These are phyloP conservation scores for Eupithecia centaureata DNA, from an alignment of 2,888 invertebrate species.

Conservation along the genomic window DNA sequence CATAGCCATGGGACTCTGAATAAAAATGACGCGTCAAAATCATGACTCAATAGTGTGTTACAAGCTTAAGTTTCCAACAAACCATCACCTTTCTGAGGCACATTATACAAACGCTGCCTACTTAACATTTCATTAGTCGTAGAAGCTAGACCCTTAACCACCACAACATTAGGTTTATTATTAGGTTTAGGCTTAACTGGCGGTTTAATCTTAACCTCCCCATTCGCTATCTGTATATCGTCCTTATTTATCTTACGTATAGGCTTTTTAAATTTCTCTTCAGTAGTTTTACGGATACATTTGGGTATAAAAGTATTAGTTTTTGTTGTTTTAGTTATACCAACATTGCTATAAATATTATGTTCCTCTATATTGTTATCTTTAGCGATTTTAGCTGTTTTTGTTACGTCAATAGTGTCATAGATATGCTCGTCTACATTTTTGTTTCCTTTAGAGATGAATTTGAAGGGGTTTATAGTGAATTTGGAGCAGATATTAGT, in stretches of 20 bases:
- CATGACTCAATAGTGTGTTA: no score
- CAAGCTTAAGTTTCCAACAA: not conserved
- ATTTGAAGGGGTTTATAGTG: not conserved
- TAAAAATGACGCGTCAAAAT: no score
- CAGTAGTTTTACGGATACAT: not conserved
- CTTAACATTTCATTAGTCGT: conserved; percentile 75
- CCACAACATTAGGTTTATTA: conserved; percentile 72
- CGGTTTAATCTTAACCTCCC: conserved; percentile 37
- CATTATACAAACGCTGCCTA: conserved; percentile 48
- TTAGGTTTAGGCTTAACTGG: conserved; percentile 35
- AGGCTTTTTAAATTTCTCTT: conserved; percentile 39
- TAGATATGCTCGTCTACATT: conserved; percentile 28
- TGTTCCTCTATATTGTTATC: not conserved
- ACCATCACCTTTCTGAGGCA: conserved; percentile 36
- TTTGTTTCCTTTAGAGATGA: not conserved
- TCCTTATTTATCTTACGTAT: conserved; percentile 66
- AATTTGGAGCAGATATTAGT: conserved; percentile 42
- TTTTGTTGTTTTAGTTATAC: not conserved
- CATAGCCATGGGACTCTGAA: no score
- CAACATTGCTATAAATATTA: not conserved
- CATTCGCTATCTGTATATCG: conserved; percentile 63
- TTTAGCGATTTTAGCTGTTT: not conserved
- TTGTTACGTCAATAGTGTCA: conserved; percentile 27
- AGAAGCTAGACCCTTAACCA: conserved; percentile 85
- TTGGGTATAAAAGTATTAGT: not conserved